Percentiles rank a stretch among this genome's conserved stretches.
These are phyloP conservation scores for Cremastobaeus sp. DNA, from an alignment of 2,888 invertebrate species.

Conservation along the genomic window DNA sequence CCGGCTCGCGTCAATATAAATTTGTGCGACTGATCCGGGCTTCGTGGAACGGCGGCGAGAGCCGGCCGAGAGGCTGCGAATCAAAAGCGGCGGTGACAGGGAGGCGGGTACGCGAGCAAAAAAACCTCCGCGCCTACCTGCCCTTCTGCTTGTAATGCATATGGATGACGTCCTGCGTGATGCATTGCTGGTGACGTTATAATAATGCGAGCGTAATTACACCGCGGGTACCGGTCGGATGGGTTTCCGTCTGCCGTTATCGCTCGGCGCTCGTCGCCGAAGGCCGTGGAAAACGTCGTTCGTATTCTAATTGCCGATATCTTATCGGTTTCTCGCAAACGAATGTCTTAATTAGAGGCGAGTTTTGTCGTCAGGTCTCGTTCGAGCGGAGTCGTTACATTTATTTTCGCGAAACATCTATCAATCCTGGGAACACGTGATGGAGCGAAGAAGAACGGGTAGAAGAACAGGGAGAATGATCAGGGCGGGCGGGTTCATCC, in stretches of 20 bases:
- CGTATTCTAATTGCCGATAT: conserved; percentile 14
- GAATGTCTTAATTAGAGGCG: conserved; percentile 36
- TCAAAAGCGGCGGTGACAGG: conserved; percentile 52
- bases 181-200: conserved; percentile 74
- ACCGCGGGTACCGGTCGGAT: conserved; percentile 53
- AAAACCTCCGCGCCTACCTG: conserved; percentile 40
- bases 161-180: conserved; percentile 64
- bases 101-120: conserved; percentile 21
- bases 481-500: conserved; percentile 73
- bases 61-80: no score
- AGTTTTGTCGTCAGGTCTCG: no score
- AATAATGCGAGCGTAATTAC: conserved; percentile 75
- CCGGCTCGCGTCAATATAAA: background rate
- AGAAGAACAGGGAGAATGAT: conserved; percentile 62
- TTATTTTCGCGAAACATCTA: conserved; percentile 74
- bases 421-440: conserved; percentile 68
- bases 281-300: background rate
- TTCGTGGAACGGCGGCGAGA: no score
- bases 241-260: conserved; percentile 42
- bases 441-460: conserved; percentile 47
- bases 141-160: conserved; percentile 68
- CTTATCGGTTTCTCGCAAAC: conserved; percentile 23
- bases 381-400: background rate
- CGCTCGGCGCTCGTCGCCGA: background rate
- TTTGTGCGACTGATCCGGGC: conserved; percentile 19